Evolutionary conservation across 92 coral and sea anemone species (phyloP).

Genomic region (Meandrina meandrites): DNA sequence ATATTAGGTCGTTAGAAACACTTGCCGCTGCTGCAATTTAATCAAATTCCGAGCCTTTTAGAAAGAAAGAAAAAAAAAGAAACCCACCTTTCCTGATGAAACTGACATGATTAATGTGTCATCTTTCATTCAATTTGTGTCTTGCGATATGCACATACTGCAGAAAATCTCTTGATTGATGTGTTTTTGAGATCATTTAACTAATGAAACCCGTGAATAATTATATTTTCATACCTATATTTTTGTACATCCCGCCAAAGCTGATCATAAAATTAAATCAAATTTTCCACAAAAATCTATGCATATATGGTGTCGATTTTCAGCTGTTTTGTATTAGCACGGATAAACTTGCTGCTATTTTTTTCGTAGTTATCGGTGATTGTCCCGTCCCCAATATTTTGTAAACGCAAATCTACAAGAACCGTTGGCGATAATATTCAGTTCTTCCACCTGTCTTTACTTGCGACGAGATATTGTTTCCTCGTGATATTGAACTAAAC

Average conservation of each 20-base stretch:
- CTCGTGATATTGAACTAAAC: constrained; percentile 7
- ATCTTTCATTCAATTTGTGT: neutral
- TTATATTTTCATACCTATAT: neutral
- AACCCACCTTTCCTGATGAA: neutral
- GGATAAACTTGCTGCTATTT: neutral
- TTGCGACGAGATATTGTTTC: constrained; percentile 3
- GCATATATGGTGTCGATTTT: neutral
- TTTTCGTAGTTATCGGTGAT: neutral
- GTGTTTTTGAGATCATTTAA: constrained; percentile 8
- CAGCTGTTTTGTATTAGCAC: neutral
- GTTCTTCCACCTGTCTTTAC: constrained; percentile 23
- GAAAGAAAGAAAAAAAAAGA: neutral
- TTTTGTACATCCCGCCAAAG: neutral
- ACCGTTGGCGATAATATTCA: constrained; percentile 5
- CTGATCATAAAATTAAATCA: neutral
- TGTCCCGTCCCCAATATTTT: neutral
- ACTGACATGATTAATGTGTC: neutral
- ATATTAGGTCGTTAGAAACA: constrained; percentile 3
- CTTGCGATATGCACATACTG: neutral
- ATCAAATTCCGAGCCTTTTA: neutral
- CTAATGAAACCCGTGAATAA: constrained; percentile 17
- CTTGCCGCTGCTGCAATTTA: neutral
- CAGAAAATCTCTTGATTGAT: constrained; percentile 17
- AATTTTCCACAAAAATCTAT: neutral
- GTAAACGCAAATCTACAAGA: neutral